Conservation (phyloP, 2,113 vertebrate species). For the Phaethornis superciliosus region DNA sequence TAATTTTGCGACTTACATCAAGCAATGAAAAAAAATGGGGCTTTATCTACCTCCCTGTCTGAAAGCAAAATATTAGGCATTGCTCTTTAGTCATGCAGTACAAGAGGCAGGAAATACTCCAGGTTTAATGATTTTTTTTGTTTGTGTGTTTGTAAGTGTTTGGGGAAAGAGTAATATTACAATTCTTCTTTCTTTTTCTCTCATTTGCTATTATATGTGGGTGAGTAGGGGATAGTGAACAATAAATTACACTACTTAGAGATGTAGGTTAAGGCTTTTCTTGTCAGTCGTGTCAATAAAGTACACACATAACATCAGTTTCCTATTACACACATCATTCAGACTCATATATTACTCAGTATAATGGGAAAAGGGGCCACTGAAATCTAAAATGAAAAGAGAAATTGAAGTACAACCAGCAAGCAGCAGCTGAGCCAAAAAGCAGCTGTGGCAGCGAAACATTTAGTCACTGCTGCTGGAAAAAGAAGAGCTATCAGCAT, state of each 20-base stretch:
- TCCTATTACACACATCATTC: slow-evolving; percentile 75
- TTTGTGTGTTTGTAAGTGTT: neutral
- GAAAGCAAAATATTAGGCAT: neutral
- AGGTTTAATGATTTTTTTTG: slow-evolving; percentile 2
- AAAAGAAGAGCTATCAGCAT: slow-evolving; percentile 27
- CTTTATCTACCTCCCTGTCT: neutral
- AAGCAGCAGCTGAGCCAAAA: slow-evolving; percentile 56
- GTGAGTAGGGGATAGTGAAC: slow-evolving; percentile 60
- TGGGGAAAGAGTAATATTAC: slow-evolving; percentile 49
- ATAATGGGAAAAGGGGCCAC: slow-evolving; percentile 68
- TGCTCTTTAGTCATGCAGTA: neutral
- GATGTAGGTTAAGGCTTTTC: slow-evolving; percentile 53
- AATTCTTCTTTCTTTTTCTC: slow-evolving; percentile 52
- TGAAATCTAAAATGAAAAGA: slow-evolving; percentile 73
- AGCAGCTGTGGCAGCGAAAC: slow-evolving; percentile 43
- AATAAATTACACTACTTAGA: slow-evolving; percentile 75
- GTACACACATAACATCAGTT: slow-evolving; percentile 72
- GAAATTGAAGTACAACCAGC: slow-evolving; percentile 72
- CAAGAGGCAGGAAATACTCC: neutral
- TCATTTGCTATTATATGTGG: slow-evolving; percentile 66
- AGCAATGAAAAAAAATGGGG: neutral
- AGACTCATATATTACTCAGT: slow-evolving; percentile 74
- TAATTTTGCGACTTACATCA: neutral
- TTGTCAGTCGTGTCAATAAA: slow-evolving; percentile 74
- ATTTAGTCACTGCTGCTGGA: slow-evolving; percentile 51